phyloP scores from a whole-genome alignment of 2,888 invertebrate genomes.

The Myopa testacea region DNA sequence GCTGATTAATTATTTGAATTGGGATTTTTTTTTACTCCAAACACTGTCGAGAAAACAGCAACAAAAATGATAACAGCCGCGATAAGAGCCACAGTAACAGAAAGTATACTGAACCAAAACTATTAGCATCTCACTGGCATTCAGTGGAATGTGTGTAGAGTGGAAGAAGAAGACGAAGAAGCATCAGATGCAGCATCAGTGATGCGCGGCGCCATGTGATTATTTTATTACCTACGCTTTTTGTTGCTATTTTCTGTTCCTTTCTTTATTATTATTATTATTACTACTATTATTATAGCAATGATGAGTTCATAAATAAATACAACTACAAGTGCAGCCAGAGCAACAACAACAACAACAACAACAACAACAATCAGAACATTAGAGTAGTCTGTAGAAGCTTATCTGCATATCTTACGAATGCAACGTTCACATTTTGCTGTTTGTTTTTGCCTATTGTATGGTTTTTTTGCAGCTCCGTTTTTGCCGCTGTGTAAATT shows the following conservation, averaged over 20 bases:
- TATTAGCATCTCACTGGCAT: not conserved
- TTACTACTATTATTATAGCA: conserved; percentile 19
- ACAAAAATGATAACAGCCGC: not conserved
- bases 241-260: not conserved
- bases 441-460: not conserved
- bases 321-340: not conserved
- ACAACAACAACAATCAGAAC: conserved; percentile 36
- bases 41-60: not conserved
- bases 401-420: conserved; percentile 30
- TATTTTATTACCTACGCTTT: conserved; percentile 18
- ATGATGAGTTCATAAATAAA: conserved; percentile 46
- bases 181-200: not conserved
- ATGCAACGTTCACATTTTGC: conserved; percentile 12
- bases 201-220: conserved; percentile 34
- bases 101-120: not conserved
- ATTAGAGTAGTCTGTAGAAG: not conserved
- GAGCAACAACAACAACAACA: conserved; percentile 28
- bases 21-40: too few relatives aligned
- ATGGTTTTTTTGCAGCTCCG: not conserved
- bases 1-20: too few relatives aligned
- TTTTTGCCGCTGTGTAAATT: not conserved
- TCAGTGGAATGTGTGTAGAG: not conserved
- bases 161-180: not conserved
- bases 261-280: not conserved
- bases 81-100: not conserved